Base-by-base conservation (phyloP, 2,113 vertebrate species). In the Hippolais icterina region DNA sequence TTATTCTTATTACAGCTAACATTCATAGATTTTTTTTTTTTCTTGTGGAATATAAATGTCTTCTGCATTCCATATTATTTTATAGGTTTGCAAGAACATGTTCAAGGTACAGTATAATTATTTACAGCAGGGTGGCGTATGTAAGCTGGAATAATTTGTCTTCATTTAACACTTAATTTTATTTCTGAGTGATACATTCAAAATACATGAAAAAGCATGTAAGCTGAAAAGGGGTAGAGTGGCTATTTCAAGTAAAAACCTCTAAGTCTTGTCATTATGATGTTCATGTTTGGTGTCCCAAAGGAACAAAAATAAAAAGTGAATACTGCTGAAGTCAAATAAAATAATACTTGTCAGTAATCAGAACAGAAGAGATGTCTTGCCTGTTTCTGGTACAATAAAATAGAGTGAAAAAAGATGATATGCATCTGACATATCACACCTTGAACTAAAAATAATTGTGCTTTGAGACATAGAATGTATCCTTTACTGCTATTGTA, bases 391-490 rank as follows among this genome's bases (percentile, higher is more conserved):
- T 89, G 13, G 8, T 70, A 42, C 16, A 35, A 24, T 60, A 39
- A 44, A 86, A 80, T 28, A 83, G 52, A 80, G 15, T 50, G 31
- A 86, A 56, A 91, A 94, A 79, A 87, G 33, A 70, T 72, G 6
- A 52, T 63, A 66, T 19, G 39, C n/a, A 74, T 12, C 64, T 83
- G 77, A 70, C 42, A 66, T 47, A 81, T 59, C 35, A 77, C 35
- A 91, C 33, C 47, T 59, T 87, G 20, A 91, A 77, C 33, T 61
- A 92, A 90, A 94, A 92, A 87, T 83, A 86, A 87, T 77, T 61
- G 25, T 76, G 46, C 33, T 94, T 78, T 91, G 63, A 71, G 74
- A 84, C 54, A 46, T 16, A 86, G 61, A 93, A 61, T 60, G 17
- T 47, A 81, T 89, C 44, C 23, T 90, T 96, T 93, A 63, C 84